Percentiles rank a stretch among this genome's conserved stretches.
phyloP scores from a whole-genome alignment of 2,113 vertebrate genomes.

The Corythornis madagascariensis region DNA sequence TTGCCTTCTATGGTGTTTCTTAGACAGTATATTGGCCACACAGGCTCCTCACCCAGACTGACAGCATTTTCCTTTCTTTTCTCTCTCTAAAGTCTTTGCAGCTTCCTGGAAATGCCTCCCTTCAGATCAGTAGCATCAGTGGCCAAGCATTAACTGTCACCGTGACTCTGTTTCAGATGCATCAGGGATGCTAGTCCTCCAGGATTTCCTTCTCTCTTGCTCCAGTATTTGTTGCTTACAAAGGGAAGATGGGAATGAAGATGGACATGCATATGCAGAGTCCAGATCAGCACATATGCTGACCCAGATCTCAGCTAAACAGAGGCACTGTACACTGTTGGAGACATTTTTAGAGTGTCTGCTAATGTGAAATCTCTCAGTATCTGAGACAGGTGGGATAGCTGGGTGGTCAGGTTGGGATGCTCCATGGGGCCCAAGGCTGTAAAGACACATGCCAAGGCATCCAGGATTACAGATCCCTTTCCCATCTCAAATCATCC shows the following conservation, averaged over 20 bases:
- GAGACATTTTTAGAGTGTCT: neutral
- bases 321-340: neutral
- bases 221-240: neutral
- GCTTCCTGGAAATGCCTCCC: neutral
- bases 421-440: neutral
- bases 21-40: neutral
- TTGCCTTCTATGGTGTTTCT: neutral
- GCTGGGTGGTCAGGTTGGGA: neutral
- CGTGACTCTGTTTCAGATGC: neutral
- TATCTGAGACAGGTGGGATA: neutral
- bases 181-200: neutral
- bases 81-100: neutral
- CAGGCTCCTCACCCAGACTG: neutral
- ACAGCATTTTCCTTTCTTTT: neutral
- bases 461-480: neutral
- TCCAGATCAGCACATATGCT: neutral
- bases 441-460: neutral
- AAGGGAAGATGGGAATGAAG: neutral
- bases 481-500: rapidly evolving
- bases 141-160: neutral
- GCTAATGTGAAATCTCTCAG: neutral
- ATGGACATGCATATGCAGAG: no score
- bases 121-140: neutral
- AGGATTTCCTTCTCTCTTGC: neutral
- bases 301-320: neutral